These are phyloP conservation scores for Thalassoma bifasciatum DNA, from an alignment of 2,113 vertebrate genomes.

Conservation along the genomic window DNA sequence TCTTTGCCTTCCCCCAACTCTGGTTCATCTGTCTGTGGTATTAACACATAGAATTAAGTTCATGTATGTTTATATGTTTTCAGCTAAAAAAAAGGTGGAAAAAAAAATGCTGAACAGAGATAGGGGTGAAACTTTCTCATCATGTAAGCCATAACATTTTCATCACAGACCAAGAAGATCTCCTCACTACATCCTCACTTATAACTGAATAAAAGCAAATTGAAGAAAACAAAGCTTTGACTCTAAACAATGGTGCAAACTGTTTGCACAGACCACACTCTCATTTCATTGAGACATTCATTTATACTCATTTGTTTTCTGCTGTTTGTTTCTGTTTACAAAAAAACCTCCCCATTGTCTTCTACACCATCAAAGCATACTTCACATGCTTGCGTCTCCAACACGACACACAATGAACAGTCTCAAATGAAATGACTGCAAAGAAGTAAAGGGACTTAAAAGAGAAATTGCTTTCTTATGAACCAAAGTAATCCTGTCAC, in stretches of 20 bases:
- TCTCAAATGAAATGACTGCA: background rate
- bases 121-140: too few species aligned
- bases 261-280: background rate
- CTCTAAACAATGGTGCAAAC: background rate
- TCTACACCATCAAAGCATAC: background rate
- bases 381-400: too few species aligned
- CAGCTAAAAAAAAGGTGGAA: too few species aligned
- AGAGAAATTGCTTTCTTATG: background rate
- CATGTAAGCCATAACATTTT: background rate
- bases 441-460: background rate
- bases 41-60: background rate
- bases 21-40: slow-evolving; percentile 44
- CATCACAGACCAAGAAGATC: background rate
- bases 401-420: background rate
- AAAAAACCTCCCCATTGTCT: too few species aligned
- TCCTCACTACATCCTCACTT: background rate
- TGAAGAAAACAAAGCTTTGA: background rate
- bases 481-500: background rate
- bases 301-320: background rate
- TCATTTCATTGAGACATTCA: background rate
- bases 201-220: background rate
- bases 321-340: background rate
- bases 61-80: background rate
- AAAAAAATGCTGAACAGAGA: too few species aligned
- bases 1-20: slow-evolving; percentile 24